Percentiles rank a stretch among this genome's conserved stretches.
Evolutionary conservation across 2,888 invertebrate genomes (phyloP).

Genomic region (Mesorhabditis sp.): DNA sequence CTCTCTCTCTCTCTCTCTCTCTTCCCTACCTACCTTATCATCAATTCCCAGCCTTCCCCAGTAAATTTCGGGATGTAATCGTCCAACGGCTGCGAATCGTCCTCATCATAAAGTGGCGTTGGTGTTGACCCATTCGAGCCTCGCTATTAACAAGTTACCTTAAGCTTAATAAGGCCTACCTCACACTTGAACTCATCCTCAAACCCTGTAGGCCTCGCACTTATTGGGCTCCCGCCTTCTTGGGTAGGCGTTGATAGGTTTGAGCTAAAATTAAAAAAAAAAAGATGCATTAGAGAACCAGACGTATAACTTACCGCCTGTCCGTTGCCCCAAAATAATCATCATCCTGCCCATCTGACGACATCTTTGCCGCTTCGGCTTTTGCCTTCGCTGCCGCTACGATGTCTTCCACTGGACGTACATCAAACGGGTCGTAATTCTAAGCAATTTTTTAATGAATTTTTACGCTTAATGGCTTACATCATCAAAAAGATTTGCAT

Average conservation of each 20-base stretch:
- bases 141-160: not conserved
- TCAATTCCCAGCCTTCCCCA: conserved; percentile 79
- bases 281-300: not conserved
- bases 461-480: conserved; percentile 12
- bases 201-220: conserved; percentile 49
- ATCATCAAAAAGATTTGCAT: conserved; percentile 37
- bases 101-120: conserved; percentile 77
- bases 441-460: conserved; percentile 21
- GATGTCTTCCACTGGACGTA: conserved; percentile 56
- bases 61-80: conserved; percentile 80
- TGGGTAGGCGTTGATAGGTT: conserved; percentile 51
- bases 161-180: conserved; percentile 10
- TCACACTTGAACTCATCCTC: conserved; percentile 55
- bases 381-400: conserved; percentile 55
- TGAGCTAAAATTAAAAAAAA: conserved; percentile 24
- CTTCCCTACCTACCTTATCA: conserved; percentile 18
- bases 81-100: conserved; percentile 83
- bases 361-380: conserved; percentile 36
- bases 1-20: too few relatives aligned
- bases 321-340: conserved; percentile 32
- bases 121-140: conserved; percentile 17
- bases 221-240: conserved; percentile 53
- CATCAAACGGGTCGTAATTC: conserved; percentile 56
- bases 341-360: conserved; percentile 33
- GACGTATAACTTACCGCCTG: conserved; percentile 8